Percentiles rank a stretch among this genome's conserved stretches.
phyloP scores from a whole-genome alignment of 2,888 invertebrate species.

The Hybos culiciformis region DNA sequence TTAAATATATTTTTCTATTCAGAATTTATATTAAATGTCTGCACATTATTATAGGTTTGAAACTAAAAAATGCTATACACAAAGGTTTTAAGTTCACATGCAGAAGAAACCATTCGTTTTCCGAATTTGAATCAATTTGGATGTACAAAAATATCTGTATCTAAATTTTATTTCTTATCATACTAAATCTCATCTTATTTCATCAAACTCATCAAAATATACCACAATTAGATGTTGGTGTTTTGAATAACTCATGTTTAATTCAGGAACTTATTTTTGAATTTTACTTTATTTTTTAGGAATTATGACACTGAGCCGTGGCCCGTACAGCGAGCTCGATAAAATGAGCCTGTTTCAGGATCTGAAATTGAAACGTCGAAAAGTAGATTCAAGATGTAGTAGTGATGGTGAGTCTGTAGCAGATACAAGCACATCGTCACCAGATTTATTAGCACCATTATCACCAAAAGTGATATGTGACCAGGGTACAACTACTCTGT shows the following conservation, averaged over 20 bases:
- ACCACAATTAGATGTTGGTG: too few species aligned
- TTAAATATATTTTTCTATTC: too few species aligned
- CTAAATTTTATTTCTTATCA: neutral
- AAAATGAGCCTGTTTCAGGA: slow-evolving; percentile 99
- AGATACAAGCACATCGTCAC: slow-evolving; percentile 85
- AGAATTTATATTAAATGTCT: too few species aligned
- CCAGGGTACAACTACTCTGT: slow-evolving; percentile 23
- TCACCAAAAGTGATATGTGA: slow-evolving; percentile 67
- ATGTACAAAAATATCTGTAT: too few species aligned
- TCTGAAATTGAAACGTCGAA: slow-evolving; percentile 94
- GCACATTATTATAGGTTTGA: too few species aligned
- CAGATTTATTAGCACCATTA: slow-evolving; percentile 70
- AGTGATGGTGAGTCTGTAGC: slow-evolving; percentile 93
- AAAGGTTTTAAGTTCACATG: too few species aligned
- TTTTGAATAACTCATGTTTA: neutral
- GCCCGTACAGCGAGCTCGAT: slow-evolving; percentile 89
- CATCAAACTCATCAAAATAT: too few species aligned
- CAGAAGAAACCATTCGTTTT: too few species aligned
- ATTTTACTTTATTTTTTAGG: slow-evolving; percentile 40
- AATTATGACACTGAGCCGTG: slow-evolving; percentile 97
- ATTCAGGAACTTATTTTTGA: neutral
- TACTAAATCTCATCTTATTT: neutral
- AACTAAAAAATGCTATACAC: too few species aligned
- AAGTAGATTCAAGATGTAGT: slow-evolving; percentile 93
- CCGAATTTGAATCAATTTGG: too few species aligned